Evolutionary conservation across 2,888 invertebrate species (phyloP).

Genomic region (Drosophila tanythrix): DNA sequence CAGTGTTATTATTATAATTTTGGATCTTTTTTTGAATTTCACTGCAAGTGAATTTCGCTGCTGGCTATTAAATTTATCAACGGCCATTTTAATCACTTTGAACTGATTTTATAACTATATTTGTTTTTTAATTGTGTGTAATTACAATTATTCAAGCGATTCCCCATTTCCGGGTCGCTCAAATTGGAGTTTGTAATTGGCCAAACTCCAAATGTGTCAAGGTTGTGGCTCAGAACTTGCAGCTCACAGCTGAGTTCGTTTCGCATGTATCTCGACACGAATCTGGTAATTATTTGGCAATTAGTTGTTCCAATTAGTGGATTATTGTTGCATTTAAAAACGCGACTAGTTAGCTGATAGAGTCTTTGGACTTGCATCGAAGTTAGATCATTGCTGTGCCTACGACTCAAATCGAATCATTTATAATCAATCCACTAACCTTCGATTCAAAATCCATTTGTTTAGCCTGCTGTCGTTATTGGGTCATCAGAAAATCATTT

Average conservation of each 20-base stretch:
- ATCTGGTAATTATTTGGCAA: slow-evolving; percentile 42
- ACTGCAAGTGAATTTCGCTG: not conserved
- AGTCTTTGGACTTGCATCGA: not conserved
- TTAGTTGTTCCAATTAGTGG: slow-evolving; percentile 43
- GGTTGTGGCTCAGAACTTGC: slow-evolving; percentile 20
- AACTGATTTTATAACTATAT: not conserved
- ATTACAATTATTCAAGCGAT: slow-evolving; percentile 31
- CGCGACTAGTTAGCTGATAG: not conserved
- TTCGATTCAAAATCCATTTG: slow-evolving; percentile 2
- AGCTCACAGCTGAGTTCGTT: slow-evolving; percentile 10
- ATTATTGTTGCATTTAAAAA: not conserved
- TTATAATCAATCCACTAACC: slow-evolving; percentile 7
- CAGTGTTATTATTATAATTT: slow-evolving; percentile 9
- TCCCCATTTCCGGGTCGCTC: slow-evolving; percentile 34
- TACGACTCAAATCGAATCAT: slow-evolving; percentile 1
- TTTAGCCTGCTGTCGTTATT: slow-evolving; percentile 5
- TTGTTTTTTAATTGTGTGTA: not conserved
- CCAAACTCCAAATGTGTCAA: slow-evolving; percentile 37
- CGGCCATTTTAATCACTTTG: slow-evolving; percentile 7
- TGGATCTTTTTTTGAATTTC: slow-evolving; percentile 4
- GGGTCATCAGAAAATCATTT: slow-evolving; percentile 18
- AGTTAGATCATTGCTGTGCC: not conserved
- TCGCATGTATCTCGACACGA: slow-evolving; percentile 26
- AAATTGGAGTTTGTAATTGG: slow-evolving; percentile 43
- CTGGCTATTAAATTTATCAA: slow-evolving; percentile 23